phyloP scores from a whole-genome alignment of 2,888 invertebrate species.

The Ichneumoninae sp. region DNA sequence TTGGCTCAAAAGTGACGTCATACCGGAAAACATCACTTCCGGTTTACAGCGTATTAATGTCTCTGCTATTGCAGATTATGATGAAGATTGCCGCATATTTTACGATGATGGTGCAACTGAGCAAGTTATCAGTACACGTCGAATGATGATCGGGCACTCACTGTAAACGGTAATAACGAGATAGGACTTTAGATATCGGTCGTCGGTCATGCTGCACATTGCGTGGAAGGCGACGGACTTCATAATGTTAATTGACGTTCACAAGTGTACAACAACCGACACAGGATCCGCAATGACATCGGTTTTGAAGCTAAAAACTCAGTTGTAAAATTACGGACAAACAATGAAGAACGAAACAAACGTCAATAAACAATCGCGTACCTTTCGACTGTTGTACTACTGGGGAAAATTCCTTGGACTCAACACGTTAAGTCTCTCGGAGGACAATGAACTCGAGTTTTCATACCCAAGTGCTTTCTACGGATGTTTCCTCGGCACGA shows the following conservation, averaged over 20 bases:
- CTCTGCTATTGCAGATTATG: no score
- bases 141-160: neutral
- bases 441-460: constrained; percentile 8
- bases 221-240: neutral
- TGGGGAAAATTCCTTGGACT: constrained; percentile 39
- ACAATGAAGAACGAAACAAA: neutral
- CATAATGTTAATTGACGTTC: neutral
- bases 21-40: no score
- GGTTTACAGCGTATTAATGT: no score
- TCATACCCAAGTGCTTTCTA: constrained; percentile 24
- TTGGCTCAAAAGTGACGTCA: no score
- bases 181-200: neutral
- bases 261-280: neutral
- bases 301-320: neutral
- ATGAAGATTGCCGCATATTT: no score
- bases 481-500: neutral
- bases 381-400: constrained; percentile 7
- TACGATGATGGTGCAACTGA: no score
- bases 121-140: neutral
- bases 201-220: neutral
- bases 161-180: neutral
- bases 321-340: neutral
- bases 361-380: neutral
- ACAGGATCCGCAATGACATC: neutral
- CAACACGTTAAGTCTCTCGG: constrained; percentile 2